phyloP scores from a whole-genome alignment of 2,888 invertebrate species.

The Conomelus anceps region DNA sequence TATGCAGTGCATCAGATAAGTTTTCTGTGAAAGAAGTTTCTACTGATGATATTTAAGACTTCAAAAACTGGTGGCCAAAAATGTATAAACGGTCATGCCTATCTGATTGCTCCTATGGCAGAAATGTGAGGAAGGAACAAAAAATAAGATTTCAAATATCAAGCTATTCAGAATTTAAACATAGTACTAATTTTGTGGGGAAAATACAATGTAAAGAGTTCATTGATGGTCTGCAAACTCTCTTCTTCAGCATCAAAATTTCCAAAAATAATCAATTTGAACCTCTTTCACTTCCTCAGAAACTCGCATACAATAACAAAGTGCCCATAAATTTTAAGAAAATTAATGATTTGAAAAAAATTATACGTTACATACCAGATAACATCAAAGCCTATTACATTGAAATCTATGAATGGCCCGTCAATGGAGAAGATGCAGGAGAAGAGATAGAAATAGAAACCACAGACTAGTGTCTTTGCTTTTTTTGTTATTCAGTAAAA shows the following conservation, averaged over 20 bases:
- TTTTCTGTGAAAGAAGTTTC: constrained; percentile 1
- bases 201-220: neutral
- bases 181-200: neutral
- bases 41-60: neutral
- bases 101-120: constrained; percentile 7
- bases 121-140: too few species aligned
- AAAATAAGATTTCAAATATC: neutral
- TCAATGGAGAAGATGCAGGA: constrained; percentile 2
- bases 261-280: neutral
- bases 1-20: neutral
- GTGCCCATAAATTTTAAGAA: neutral
- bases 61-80: constrained; percentile 9
- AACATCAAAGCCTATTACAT: neutral
- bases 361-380: neutral
- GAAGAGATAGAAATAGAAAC: neutral
- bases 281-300: neutral
- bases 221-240: constrained; percentile 2
- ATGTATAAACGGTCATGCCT: neutral
- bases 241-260: neutral
- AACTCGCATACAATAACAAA: neutral
- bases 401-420: constrained; percentile 1
- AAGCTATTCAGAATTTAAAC: neutral
- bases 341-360: neutral
- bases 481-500: too few species aligned
- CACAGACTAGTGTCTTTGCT: too few species aligned